phyloP scores from a whole-genome alignment of 2,797 vertebrate genomes.

The Argyrosomus regius region DNA sequence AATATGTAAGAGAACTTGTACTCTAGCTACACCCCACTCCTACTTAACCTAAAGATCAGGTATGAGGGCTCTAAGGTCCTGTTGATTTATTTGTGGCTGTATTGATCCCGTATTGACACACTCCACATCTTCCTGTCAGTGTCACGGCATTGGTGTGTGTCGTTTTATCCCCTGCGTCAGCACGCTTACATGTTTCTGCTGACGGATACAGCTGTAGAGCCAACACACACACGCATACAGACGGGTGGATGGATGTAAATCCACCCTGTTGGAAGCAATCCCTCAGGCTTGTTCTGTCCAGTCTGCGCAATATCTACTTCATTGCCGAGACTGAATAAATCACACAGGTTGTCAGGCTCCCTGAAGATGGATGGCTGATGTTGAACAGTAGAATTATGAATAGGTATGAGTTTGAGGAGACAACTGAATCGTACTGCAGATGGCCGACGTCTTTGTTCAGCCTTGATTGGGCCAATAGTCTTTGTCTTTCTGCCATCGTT shows the following conservation, averaged over 20 bases:
- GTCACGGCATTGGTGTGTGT: conserved; percentile 32
- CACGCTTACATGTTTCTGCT: conserved; percentile 72
- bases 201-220: conserved; percentile 68
- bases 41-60: conserved; percentile 49
- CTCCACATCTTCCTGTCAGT: conserved; percentile 42
- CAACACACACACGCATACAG: conserved; percentile 38
- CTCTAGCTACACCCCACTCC: conserved; percentile 41
- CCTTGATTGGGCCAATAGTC: conserved; percentile 58
- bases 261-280: conserved; percentile 56
- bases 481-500: conserved; percentile 60
- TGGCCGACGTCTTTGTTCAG: conserved; percentile 55
- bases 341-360: conserved; percentile 52
- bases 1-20: conserved; percentile 20
- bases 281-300: conserved; percentile 53
- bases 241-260: conserved; percentile 67
- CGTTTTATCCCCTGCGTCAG: conserved; percentile 65
- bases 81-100: conserved; percentile 67
- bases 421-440: conserved; percentile 26
- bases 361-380: conserved; percentile 56
- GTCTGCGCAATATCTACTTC: conserved; percentile 57
- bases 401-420: conserved; percentile 36
- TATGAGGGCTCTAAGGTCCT: conserved; percentile 23
- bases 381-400: conserved; percentile 49
- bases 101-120: conserved; percentile 60
- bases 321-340: conserved; percentile 64